Evolutionary conservation across 2,797 vertebrate species (phyloP).

Genomic region (Artibeus lituratus): DNA sequence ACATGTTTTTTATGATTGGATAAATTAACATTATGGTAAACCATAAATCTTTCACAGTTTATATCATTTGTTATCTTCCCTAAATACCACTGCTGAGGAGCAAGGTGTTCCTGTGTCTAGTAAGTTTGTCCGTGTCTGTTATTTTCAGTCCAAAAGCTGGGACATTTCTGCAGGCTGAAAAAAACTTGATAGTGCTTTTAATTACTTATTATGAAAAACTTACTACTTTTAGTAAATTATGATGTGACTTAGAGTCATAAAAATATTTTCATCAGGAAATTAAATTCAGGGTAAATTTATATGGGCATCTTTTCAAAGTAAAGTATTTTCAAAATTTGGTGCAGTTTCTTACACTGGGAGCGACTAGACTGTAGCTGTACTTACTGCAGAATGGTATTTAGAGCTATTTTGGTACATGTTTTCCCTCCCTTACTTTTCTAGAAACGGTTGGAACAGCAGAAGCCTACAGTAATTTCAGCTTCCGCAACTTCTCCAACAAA

Average conservation of each 20-base stretch:
- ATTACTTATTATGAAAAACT: not conserved
- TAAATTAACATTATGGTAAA: not conserved
- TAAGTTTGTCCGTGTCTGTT: not conserved
- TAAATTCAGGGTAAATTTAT: not conserved
- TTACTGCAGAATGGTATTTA: not conserved
- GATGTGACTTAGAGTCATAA: not conserved
- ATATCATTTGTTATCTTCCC: not conserved
- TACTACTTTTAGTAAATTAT: not conserved
- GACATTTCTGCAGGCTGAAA: not conserved
- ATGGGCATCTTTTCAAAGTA: not conserved
- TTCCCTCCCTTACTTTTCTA: slow-evolving; percentile 74
- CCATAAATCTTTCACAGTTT: not conserved
- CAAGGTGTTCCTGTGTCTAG: not conserved
- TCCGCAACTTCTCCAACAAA: slow-evolving; percentile 82
- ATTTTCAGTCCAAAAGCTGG: not conserved
- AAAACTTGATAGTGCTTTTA: not conserved
- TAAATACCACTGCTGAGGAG: not conserved
- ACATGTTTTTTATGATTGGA: not conserved
- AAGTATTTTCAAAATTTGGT: not conserved
- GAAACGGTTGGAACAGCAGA: slow-evolving; percentile 96
- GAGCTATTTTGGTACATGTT: not conserved
- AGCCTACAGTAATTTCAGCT: slow-evolving; percentile 81
- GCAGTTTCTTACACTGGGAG: not conserved
- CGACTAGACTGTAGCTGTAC: not conserved
- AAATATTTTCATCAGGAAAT: not conserved